Base-by-base conservation (phyloP, 2,797 vertebrate species). In the Sebastes vulpes region DNA sequence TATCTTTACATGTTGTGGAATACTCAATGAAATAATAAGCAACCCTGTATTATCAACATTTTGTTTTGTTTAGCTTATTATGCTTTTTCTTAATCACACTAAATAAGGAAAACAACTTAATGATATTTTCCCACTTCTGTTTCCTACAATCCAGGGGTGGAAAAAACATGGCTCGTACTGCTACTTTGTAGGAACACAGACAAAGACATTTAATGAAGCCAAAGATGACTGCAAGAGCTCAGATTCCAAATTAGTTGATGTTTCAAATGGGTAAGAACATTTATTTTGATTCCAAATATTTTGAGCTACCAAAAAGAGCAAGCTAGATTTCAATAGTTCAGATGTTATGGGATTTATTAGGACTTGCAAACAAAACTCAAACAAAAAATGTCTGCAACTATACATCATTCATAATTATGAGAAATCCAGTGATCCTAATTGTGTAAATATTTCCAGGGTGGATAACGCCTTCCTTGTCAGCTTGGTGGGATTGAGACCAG, bases 381-480 rank as follows among this genome's bases (percentile, higher is more conserved):
- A 14, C 1, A 5, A 48, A 18, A n/a, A 32, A 12, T 23, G 16
- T 25, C 23, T 46, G 42, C 16, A 46, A 9, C 1, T 57, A 21
- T 18, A 35, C 35, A 35, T 58, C 4, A 18, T 35, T 46, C 16
- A 18, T 7, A 18, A 18, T 18, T 21, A 8, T 20, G 18, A 68
- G 11, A 52, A 67, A n/a, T 54, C 31, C 12, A 52, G 2, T 1
- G 6, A 18, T 31, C 11, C 7, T 16, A 48, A 3, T 50, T 26
- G 18, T 80, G 6, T 50, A 25, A 54, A 16, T 86, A 72, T 78
- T 73, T 85, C 46, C 90, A 99, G 98, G 69, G 96, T 96, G 28
- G 97, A 98, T 73, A 98, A 98, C 94, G 91, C 97, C 1, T 99
- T 97, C 90, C 93, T 99, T 26, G 95, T 98, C 72, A 98, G 97